Conservation (phyloP, 2,113 vertebrate species). For the Labeo rohita region DNA sequence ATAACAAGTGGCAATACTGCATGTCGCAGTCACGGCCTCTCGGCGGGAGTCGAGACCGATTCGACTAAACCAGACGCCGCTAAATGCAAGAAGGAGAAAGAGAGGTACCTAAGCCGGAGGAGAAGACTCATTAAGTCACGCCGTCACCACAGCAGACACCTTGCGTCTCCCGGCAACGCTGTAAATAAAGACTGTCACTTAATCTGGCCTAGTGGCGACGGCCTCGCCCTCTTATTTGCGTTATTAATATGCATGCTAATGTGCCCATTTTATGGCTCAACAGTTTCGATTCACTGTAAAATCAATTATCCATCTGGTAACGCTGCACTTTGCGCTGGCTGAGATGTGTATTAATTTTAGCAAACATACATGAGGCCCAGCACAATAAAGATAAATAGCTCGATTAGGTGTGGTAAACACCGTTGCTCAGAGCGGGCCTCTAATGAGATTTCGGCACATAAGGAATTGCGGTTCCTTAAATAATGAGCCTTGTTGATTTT, state of each 20-base stretch:
- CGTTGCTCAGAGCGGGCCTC: constrained; percentile 56
- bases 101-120: constrained; percentile 20
- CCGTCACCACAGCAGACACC: constrained; percentile 20
- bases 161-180: constrained; percentile 50
- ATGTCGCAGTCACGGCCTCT: constrained; percentile 21
- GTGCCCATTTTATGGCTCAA: constrained; percentile 70
- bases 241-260: constrained; percentile 73
- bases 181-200: constrained; percentile 65
- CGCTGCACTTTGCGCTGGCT: constrained; percentile 61
- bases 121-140: constrained; percentile 50
- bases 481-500: constrained; percentile 68
- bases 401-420: constrained; percentile 69
- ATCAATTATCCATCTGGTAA: constrained; percentile 72
- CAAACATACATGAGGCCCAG: constrained; percentile 70
- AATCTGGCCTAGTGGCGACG: constrained; percentile 55
- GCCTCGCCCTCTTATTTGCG: constrained; percentile 58
- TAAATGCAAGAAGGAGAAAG: constrained; percentile 30
- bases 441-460: constrained; percentile 71
- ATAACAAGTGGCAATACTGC: background rate
- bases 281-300: constrained; percentile 70
- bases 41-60: background rate
- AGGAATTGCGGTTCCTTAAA: constrained; percentile 69
- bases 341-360: constrained; percentile 69
- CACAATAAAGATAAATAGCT: constrained; percentile 72
- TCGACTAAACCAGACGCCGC: background rate